These are phyloP conservation scores for Coilia nasus DNA, from an alignment of 2,797 vertebrate genomes.

Conservation along the genomic window DNA sequence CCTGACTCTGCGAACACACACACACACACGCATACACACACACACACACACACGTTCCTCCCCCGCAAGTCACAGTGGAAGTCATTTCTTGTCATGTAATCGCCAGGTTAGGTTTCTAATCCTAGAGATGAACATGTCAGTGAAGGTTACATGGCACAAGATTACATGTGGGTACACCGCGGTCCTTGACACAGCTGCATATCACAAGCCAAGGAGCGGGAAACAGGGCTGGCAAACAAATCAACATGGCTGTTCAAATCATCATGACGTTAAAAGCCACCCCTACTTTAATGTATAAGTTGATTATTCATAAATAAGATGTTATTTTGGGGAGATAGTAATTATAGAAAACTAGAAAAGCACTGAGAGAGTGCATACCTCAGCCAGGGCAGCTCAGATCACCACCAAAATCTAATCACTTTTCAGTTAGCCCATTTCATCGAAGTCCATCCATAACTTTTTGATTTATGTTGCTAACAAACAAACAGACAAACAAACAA, in stretches of 20 bases:
- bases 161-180: neutral
- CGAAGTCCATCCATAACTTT: too few species aligned
- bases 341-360: too few species aligned
- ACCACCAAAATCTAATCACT: too few species aligned
- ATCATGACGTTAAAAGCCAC: neutral
- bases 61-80: neutral
- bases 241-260: neutral
- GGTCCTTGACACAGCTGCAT: neutral
- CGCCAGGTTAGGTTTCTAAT: constrained; percentile 28
- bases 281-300: neutral
- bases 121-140: neutral
- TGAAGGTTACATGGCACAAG: constrained; percentile 21
- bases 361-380: too few species aligned
- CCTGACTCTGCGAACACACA: constrained; percentile 64
- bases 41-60: constrained; percentile 38
- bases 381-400: too few species aligned
- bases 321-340: too few species aligned
- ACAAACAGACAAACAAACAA: too few species aligned
- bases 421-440: too few species aligned
- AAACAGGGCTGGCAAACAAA: neutral
- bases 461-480: too few species aligned
- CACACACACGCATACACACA: constrained; percentile 43
- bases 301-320: neutral
- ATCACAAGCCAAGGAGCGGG: neutral
- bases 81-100: neutral